phyloP scores from a whole-genome alignment of 2,888 invertebrate genomes.

The Aplocera efformata region DNA sequence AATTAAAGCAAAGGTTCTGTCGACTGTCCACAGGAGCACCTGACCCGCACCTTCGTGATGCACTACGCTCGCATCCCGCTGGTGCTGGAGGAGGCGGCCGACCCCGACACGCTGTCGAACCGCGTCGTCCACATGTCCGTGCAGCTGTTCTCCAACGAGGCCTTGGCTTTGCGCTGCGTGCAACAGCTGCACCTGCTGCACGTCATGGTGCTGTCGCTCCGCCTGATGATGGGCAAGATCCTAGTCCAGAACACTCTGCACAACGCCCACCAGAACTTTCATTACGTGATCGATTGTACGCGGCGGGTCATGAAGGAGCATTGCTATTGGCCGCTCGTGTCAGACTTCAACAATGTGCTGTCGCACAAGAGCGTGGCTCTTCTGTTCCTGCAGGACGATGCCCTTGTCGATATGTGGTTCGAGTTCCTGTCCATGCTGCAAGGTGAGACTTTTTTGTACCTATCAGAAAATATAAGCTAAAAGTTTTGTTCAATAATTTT shows the following conservation, averaged over 20 bases:
- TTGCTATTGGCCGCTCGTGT: constrained; percentile 98
- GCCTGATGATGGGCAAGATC: constrained; percentile 96
- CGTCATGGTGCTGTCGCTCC: constrained; percentile 93
- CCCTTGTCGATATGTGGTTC: constrained; percentile 97
- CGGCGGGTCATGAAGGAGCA: constrained; percentile 97
- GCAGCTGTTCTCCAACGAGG: constrained; percentile 96
- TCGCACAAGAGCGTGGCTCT: constrained; percentile 95
- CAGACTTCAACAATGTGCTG: constrained; percentile 97
- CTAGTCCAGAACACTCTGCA: constrained; percentile 92
- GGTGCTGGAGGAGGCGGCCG: constrained; percentile 90
- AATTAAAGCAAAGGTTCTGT: neutral
- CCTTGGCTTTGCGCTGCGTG: constrained; percentile 93
- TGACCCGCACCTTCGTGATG: constrained; percentile 96
- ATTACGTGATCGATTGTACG: constrained; percentile 95
- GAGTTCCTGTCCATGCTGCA: constrained; percentile 96
- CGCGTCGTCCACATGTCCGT: constrained; percentile 98
- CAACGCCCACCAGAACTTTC: constrained; percentile 89
- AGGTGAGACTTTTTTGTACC: constrained; percentile 74
- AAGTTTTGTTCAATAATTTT: too few relatives aligned
- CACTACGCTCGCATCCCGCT: constrained; percentile 97
- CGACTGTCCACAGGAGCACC: constrained; percentile 85
- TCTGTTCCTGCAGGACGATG: constrained; percentile 92
- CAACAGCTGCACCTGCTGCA: constrained; percentile 93
- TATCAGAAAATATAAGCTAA: too few relatives aligned
- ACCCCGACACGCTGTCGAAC: constrained; percentile 96